Percentiles rank a stretch among this genome's conserved stretches.
Conservation (phyloP, 2,113 vertebrate species). For the Cyphomyrus discorhynchus region DNA sequence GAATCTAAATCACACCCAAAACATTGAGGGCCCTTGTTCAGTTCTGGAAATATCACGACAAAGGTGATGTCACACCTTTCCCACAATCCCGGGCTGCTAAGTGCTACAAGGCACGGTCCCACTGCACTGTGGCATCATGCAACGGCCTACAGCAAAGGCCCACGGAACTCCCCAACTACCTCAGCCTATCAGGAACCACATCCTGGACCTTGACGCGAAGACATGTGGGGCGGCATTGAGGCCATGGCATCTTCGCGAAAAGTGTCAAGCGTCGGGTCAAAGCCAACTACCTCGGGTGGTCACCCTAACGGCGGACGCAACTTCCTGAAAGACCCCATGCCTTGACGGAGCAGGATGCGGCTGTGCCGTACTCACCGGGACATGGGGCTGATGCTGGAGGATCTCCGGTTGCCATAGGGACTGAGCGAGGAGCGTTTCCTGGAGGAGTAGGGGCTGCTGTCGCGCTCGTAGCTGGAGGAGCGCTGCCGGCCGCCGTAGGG, state of each 20-base stretch:
- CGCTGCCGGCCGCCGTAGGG: slow-evolving; percentile 75
- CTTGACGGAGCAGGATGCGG: too few species aligned
- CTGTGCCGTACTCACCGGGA: slow-evolving; percentile 67
- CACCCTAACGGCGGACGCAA: not conserved
- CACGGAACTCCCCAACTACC: not conserved
- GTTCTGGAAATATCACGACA: not conserved
- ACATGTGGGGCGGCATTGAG: not conserved
- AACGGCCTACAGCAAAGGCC: not conserved
- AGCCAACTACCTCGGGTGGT: not conserved
- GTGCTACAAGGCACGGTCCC: not conserved
- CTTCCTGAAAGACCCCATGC: not conserved
- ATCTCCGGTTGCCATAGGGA: slow-evolving; percentile 80
- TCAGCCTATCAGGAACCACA: not conserved
- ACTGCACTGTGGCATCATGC: not conserved
- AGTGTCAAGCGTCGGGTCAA: not conserved
- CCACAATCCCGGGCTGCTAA: not conserved
- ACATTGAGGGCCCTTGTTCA: not conserved
- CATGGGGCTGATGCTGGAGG: slow-evolving; percentile 85
- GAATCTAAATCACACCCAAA: not conserved
- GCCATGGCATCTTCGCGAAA: not conserved
- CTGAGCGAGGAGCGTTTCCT: slow-evolving; percentile 78
- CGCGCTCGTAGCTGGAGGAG: slow-evolving; percentile 89
- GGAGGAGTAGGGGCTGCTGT: slow-evolving; percentile 79
- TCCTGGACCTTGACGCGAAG: not conserved
- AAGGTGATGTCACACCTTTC: not conserved